These are phyloP conservation scores for Lamproptera curius DNA, from an alignment of 2,888 invertebrate genomes.

Conservation along the genomic window DNA sequence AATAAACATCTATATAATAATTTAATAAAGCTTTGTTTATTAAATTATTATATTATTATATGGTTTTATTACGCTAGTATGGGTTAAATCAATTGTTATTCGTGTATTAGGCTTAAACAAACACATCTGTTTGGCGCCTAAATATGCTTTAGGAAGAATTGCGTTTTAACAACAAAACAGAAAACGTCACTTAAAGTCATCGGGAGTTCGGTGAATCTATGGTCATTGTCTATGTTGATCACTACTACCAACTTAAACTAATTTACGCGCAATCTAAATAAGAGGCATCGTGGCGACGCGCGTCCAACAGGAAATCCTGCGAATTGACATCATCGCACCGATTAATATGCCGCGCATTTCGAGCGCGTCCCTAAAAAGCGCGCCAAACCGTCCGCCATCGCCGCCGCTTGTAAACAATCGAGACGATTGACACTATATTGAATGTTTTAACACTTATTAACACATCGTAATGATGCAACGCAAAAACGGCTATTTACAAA, in stretches of 20 bases:
- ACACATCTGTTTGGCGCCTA: background rate
- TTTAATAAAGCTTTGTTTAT: too few relatives aligned
- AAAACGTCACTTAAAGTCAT: too few relatives aligned
- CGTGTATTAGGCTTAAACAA: too few relatives aligned
- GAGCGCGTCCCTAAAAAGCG: constrained; percentile 13
- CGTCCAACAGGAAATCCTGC: constrained; percentile 21
- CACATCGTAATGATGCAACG: too few relatives aligned
- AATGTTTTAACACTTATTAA: too few relatives aligned
- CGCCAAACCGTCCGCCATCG: constrained; percentile 5
- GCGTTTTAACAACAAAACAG: background rate
- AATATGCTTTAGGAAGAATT: background rate
- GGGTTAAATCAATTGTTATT: too few relatives aligned
- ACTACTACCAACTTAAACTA: background rate
- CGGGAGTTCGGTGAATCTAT: too few relatives aligned
- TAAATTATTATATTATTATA: too few relatives aligned
- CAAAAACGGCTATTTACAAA: too few relatives aligned
- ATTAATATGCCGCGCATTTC: constrained; percentile 28
- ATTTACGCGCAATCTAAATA: background rate
- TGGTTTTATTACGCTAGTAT: too few relatives aligned
- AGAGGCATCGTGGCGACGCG: background rate
- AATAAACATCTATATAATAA: too few relatives aligned
- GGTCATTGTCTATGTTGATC: background rate
- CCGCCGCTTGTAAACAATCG: background rate
- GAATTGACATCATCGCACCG: constrained; percentile 20
- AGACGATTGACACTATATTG: too few relatives aligned